phyloP scores from a whole-genome alignment of 2,113 vertebrate genomes.

The Ailurus styani region DNA sequence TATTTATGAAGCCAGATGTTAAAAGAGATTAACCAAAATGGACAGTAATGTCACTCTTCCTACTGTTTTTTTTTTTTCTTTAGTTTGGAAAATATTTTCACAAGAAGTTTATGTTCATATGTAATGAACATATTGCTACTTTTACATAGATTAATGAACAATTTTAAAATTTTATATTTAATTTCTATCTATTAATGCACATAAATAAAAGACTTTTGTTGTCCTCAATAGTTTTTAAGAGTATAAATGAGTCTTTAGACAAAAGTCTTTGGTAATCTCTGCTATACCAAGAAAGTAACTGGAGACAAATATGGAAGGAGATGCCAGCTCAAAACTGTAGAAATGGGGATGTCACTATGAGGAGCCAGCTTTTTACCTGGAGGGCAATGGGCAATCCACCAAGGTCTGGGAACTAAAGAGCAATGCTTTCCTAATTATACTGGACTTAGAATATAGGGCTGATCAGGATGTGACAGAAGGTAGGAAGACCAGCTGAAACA shows the following conservation, averaged over 20 bases:
- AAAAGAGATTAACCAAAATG: neutral
- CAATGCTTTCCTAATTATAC: neutral
- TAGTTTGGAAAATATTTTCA: neutral
- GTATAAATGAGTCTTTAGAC: neutral
- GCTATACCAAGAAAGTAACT: neutral
- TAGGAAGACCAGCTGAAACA: neutral
- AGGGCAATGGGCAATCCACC: fast-evolving
- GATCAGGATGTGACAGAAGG: neutral
- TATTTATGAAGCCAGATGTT: neutral
- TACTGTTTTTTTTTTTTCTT: neutral
- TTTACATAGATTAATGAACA: neutral
- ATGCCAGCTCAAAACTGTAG: neutral
- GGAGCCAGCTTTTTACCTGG: neutral
- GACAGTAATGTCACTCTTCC: neutral
- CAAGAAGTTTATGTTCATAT: neutral
- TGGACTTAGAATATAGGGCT: neutral
- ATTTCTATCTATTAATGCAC: neutral
- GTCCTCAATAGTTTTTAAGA: neutral
- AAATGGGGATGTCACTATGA: neutral
- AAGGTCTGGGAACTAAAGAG: neutral
- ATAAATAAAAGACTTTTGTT: neutral
- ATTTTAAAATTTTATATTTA: neutral
- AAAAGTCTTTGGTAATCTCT: neutral
- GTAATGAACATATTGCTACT: neutral
- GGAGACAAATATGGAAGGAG: no score